A percentile compares a stretch with the other conserved stretches of the same genome.
Evolutionary conservation across 2,888 invertebrate species (phyloP).

Genomic region (Drosophila neotestacea): DNA sequence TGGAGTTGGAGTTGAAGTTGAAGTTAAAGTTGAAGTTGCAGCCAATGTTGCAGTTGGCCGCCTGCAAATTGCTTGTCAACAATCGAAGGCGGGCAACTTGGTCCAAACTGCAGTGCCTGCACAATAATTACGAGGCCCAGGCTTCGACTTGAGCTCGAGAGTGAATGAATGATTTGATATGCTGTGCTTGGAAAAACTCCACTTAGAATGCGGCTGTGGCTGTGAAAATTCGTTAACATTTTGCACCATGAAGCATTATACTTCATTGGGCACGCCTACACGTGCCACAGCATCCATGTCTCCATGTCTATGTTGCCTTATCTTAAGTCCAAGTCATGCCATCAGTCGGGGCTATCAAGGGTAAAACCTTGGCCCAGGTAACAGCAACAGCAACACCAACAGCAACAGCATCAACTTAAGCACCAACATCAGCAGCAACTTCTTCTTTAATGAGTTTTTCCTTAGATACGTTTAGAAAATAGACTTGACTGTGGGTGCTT

Average conservation of each 20-base stretch:
- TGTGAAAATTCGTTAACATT: slow-evolving; percentile 74
- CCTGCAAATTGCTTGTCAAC: slow-evolving; percentile 76
- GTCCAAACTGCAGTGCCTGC: slow-evolving; percentile 26
- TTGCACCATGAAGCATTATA: slow-evolving; percentile 74
- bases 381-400: slow-evolving; percentile 2
- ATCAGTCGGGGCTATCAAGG: slow-evolving; percentile 55
- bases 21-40: slow-evolving; percentile 2
- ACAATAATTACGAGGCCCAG: slow-evolving; percentile 59
- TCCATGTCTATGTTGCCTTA: slow-evolving; percentile 41
- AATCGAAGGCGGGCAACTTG: slow-evolving; percentile 61
- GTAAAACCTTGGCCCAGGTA: slow-evolving; percentile 73
- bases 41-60: slow-evolving; percentile 35
- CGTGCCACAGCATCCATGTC: slow-evolving; percentile 43
- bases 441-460: slow-evolving; percentile 72
- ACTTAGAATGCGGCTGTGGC: slow-evolving; percentile 61
- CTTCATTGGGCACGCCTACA: slow-evolving; percentile 73
- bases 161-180: slow-evolving; percentile 71
- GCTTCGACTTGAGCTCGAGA: slow-evolving; percentile 4
- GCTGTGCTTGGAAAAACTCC: slow-evolving; percentile 67
- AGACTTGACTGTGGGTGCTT: slow-evolving; percentile 25
- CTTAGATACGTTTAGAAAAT: slow-evolving; percentile 22
- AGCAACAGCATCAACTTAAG: slow-evolving; percentile 6
- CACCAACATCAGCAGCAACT: slow-evolving; percentile 13
- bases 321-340: slow-evolving; percentile 68
- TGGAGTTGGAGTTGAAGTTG: slow-evolving; percentile 5